Evolutionary conservation across 2,888 invertebrate genomes (phyloP).

Genomic region (Steinernema scapterisci): DNA sequence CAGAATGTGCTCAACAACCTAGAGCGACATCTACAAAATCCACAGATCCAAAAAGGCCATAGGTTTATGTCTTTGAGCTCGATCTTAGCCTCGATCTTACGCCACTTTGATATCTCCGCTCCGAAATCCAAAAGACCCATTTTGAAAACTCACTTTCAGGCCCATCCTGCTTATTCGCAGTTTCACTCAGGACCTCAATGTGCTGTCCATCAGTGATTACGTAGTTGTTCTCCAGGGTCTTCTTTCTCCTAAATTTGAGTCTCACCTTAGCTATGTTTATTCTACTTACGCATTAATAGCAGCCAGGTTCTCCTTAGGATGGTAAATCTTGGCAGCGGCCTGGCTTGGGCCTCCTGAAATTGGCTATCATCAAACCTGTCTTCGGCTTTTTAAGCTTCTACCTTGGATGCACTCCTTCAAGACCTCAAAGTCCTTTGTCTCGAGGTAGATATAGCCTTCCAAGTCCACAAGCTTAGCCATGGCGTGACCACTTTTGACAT

Average conservation of each 20-base stretch:
- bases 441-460: not conserved
- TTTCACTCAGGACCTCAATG: not conserved
- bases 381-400: not conserved
- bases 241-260: not conserved
- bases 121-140: too few species aligned
- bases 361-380: not conserved
- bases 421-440: not conserved
- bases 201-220: slow-evolving; percentile 2
- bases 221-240: not conserved
- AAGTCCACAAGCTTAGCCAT: slow-evolving; percentile 17
- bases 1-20: too few species aligned
- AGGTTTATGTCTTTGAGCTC: too few species aligned
- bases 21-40: too few species aligned
- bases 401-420: slow-evolving; percentile 12
- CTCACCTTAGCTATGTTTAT: too few species aligned
- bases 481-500: slow-evolving; percentile 5
- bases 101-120: too few species aligned
- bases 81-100: too few species aligned
- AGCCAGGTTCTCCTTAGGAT: slow-evolving; percentile 2
- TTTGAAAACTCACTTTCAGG: not conserved
- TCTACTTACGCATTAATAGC: slow-evolving; percentile 17
- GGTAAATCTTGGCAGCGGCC: not conserved
- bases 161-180: not conserved
- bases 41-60: too few species aligned
- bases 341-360: slow-evolving; percentile 7